Evolutionary conservation across 2,797 vertebrate genomes (phyloP), one percentile per base, ranked within the genome.

Genomic region (Otolemur crassicaudatus): DNA sequence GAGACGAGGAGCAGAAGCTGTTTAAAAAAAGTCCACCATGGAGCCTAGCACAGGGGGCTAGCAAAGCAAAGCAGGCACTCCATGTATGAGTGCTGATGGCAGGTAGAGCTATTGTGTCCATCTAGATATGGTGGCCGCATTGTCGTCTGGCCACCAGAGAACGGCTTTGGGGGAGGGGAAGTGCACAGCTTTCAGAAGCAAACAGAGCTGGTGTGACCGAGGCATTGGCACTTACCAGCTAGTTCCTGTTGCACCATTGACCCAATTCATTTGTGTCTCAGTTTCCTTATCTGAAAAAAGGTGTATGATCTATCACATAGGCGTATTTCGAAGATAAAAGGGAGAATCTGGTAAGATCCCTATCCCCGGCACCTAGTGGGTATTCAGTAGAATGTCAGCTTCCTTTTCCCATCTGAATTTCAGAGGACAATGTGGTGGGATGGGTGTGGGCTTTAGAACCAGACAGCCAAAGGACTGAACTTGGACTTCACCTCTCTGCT

Each of bases 301-400:
- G 34, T 29, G 9, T 31, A 19, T 25, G 34, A 40, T 61, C 11
- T 46, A 80, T 40, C 49, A 73, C 31, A 9, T 27, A 81, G 86
- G 23, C 53, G 77, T 95, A 7, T 67, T 94, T 65, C 34, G 20
- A 75, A 94, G 82, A 70, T 23, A 61, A 90, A 82, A 75, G 53
- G 67, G 61, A 34, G 27, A 95, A 83, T 70, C 82, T 22, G 31
- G n/a, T 63, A 53, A 84, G 76, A 72, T 67, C 46, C 22, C 29
- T 29, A 17, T 37, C 7, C 29, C 43, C 53, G 53, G 65, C 6
- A n/a, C 19, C 46, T 76, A 85, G 20, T 58, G 61, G 65, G 10
- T 37, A 29, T 43, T 81, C 58, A 40, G 0, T 20, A 89, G 87
- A 46, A 85, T 11, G 0, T 31, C 19, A 2, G 4, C 63, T 34